phyloP scores from a whole-genome alignment of 2,113 vertebrate species.

The Brevimyrus niger region DNA sequence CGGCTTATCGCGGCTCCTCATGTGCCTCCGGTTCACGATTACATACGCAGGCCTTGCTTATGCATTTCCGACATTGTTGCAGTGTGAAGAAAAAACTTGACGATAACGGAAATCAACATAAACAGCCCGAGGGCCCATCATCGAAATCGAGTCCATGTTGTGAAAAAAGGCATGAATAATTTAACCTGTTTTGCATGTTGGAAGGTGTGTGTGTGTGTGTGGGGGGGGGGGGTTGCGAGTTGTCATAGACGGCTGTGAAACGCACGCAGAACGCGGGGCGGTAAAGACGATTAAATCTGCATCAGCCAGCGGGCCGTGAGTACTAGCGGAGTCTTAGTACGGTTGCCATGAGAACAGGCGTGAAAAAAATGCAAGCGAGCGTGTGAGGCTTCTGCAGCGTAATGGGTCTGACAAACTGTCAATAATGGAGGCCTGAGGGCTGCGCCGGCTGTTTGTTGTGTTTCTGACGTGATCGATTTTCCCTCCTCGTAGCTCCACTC shows the following conservation, averaged over 20 bases:
- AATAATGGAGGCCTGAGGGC: background rate
- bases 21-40: background rate
- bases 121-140: background rate
- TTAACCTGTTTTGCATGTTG: background rate
- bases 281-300: slow-evolving; percentile 30
- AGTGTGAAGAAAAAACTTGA: background rate
- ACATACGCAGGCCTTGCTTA: background rate
- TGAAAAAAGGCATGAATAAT: background rate
- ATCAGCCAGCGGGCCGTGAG: slow-evolving; percentile 40
- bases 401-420: slow-evolving; percentile 1
- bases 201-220: no score
- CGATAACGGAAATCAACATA: background rate
- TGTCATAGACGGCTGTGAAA: background rate
- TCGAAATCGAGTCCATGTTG: background rate
- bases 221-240: background rate
- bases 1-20: background rate
- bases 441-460: background rate
- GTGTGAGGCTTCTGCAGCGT: background rate
- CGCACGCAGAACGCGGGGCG: background rate
- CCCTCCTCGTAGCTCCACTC: background rate
- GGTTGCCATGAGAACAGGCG: slow-evolving; percentile 39
- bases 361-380: slow-evolving; percentile 25
- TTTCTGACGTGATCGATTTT: background rate
- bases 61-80: background rate
- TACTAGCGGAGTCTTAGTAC: slow-evolving; percentile 32